Base-by-base conservation (phyloP, 2,113 vertebrate genomes). In the Heptranchias perlo region DNA sequence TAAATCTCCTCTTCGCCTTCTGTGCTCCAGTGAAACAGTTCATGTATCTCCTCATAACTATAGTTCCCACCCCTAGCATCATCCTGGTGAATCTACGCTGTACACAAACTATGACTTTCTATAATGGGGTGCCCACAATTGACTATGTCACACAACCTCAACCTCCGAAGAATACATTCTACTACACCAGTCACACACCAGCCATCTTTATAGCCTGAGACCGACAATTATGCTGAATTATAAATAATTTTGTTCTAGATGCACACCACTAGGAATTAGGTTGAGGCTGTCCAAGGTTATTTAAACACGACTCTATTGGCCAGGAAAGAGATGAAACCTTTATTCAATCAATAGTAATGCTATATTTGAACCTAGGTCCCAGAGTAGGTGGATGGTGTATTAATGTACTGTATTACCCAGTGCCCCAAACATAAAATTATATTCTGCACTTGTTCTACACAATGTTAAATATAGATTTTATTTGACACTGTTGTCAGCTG, bases 381-480 rank as follows among this genome's bases (percentile, higher is more conserved):
- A 52, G 44, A 54, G 86, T 89, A 89, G 23, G 52, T 31, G 4
- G 52, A 89, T 58, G 14, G 52, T 58, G 25, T 35, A 35, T n/a
- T 91, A 91, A 14, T 58, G 39, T 49, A 49, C 82, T 8, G 47
- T n/a, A 91, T 16, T 58, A 52, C 44, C 82, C 82, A 86, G 31
- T 91, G 35, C 87, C 31, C n/a, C 78, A 58, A 89, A 35, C 13
- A n/a, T 58, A 58, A 91, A 35, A 58, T 91, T 52, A 28, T 35
- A 58, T 35, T 31, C 28, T 31, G 87, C 87, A 58, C 52, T 58
- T 91, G 52, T 91, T 91, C 52, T 25, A 89, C 13, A 11, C 31
- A 58, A 28, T 61, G 87, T 58, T 89, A 91, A 91, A 91, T 91
- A 91, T 58, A 91, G 13, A 91, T 91, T 91, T 58, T 58, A 91